Evolutionary conservation across 2,797 vertebrate species (phyloP).

Genomic region (Chelmon rostratus): DNA sequence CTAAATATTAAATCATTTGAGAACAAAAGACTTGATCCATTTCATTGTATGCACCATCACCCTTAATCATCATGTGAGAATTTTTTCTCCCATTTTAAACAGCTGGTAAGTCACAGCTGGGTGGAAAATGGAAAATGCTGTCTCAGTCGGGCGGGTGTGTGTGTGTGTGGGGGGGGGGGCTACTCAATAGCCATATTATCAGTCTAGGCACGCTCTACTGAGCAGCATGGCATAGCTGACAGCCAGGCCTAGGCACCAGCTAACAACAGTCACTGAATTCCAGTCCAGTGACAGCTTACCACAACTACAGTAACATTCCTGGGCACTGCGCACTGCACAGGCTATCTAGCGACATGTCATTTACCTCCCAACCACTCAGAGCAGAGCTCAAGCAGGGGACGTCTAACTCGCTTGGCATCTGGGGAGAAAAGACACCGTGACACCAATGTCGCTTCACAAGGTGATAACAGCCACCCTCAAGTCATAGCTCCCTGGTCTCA

Average conservation of each 20-base stretch:
- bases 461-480: slow-evolving; percentile 72
- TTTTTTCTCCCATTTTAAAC: slow-evolving; percentile 54
- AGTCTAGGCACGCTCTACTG: slow-evolving; percentile 79
- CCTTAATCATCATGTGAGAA: slow-evolving; percentile 44
- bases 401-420: slow-evolving; percentile 63
- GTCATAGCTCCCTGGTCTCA: slow-evolving; percentile 55
- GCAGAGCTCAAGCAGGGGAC: slow-evolving; percentile 46
- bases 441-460: slow-evolving; percentile 71
- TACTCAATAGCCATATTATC: slow-evolving; percentile 83
- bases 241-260: slow-evolving; percentile 80
- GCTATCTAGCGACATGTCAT: slow-evolving; percentile 73
- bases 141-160: slow-evolving; percentile 70
- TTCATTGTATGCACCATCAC: slow-evolving; percentile 29
- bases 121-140: slow-evolving; percentile 71
- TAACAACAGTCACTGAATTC: slow-evolving; percentile 81
- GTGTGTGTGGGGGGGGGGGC: slow-evolving; percentile 63
- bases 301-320: slow-evolving; percentile 83
- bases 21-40: background rate
- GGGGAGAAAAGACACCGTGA: slow-evolving; percentile 61
- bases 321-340: slow-evolving; percentile 69
- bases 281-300: slow-evolving; percentile 81
- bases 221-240: slow-evolving; percentile 84
- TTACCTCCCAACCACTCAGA: slow-evolving; percentile 67
- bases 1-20: slow-evolving; percentile 5
- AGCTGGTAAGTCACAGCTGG: slow-evolving; percentile 80